Evolutionary conservation across 2,888 invertebrate genomes (phyloP), one percentile per base, ranked within the genome.

Genomic region (Odontocerum albicorne): DNA sequence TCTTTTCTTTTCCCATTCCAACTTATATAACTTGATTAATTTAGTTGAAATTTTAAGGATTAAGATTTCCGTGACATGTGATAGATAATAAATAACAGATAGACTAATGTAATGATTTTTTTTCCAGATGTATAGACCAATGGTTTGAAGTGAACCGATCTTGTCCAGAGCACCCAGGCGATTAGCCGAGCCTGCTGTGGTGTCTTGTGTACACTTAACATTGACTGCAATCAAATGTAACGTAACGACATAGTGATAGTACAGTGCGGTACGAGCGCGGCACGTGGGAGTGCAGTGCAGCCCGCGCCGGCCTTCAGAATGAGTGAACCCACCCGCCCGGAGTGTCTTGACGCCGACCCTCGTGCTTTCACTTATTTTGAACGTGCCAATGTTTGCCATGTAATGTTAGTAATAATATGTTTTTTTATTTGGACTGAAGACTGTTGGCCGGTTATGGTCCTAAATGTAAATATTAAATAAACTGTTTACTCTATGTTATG

Each of bases 81-180:
- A n/a, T n/a, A n/a, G 10, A 27, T 7, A 27, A 27, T 27, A 27
- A 27, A 27, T 7, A 4, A 27, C 27, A 7, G 27, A 27, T 27
- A 27, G 10, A 7, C 4, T 17, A 17, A 21, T 42, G 22, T 16
- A 32, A 31, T 17, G n/a, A n/a, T 46, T 17, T 59, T 64, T 49
- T 59, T 84, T 88, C 43, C 83, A 97, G 96, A 75, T 98, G 98
- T 83, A 97, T 98, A 81, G 97, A 98, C 82, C 89, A 91, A 79
- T 98, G 98, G 98, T 98, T 98, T 81, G 93, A 96, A 78, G 92
- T 96, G 73, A 98, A 97, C 83, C 88, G 97, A 76, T 94, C 94
- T 69, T 98, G 98, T 81, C 98, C 98, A 49, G 97, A 97, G 78
- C 98, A 98, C 81, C 97, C 98, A 66, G 91, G 92, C 68, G 96